Base-by-base conservation (phyloP, 2,888 invertebrate species). In the Conistra vaccinii region DNA sequence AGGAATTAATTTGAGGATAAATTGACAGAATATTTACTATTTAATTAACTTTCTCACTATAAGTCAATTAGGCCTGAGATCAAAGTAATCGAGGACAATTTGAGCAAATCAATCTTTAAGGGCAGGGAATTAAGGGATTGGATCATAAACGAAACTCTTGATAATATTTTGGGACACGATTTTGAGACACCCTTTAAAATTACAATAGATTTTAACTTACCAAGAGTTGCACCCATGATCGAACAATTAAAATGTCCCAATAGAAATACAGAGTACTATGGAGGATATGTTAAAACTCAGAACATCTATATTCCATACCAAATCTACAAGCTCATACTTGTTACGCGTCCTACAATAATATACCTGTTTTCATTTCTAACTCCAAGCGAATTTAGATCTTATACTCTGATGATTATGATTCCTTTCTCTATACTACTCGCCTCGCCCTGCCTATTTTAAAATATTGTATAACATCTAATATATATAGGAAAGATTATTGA, bases 401-500 rank as follows among this genome's bases (percentile, higher is more conserved):
- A 90, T 86, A 89, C 84, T 89, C 89, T 90, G 90, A 87, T 92
- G 91, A 93, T 93, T 92, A 94, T 92, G 92, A 91, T 90, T 92
- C 90, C 89, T 85, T 90, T 91, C 89, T 89, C 91, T 93, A 93
- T 90, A 84, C 91, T 92, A 91, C 91, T 84, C 91, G 84, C 88
- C 91, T 87, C 92, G 90, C 89, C 89, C 88, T 88, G 85, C 90
- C 92, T 93, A 91, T 91, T 90, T 94, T 93, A 95, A 94, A 95
- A 93, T 94, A 93, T 94, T 96, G 94, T 96, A 96, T 93, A 95
- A 93, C 91, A 93, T 92, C 94, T 96, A 95, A 93, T 95, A 94
- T 93, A 95, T 95, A 95, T 96, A 96, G 96, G 95, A 96, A 94
- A 95, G 95, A 95, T 95, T 94, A 95, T 93, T 94, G 95, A 89